Percentiles rank a stretch among this genome's conserved stretches.
These are phyloP conservation scores for Thalassophryne amazonica DNA, from an alignment of 2,797 vertebrate species.

Conservation along the genomic window DNA sequence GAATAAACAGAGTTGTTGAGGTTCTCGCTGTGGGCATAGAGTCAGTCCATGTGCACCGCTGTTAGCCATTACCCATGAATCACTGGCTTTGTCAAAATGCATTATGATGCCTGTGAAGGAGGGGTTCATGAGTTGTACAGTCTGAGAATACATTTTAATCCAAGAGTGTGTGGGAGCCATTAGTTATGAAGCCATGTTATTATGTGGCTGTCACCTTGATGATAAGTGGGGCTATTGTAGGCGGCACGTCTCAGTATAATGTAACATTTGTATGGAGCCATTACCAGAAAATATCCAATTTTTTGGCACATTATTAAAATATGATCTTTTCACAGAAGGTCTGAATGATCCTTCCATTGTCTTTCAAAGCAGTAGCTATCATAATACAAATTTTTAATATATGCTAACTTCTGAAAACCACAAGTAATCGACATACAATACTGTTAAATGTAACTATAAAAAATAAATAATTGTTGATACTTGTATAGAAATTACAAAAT, in stretches of 20 bases:
- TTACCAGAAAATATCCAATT: slow-evolving; percentile 32
- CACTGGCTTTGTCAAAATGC: slow-evolving; percentile 38
- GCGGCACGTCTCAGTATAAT: slow-evolving; percentile 39
- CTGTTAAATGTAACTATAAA: too few relatives aligned
- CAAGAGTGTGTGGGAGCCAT: slow-evolving; percentile 67
- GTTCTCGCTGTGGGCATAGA: slow-evolving; percentile 19
- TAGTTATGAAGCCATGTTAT: slow-evolving; percentile 61
- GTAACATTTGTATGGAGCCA: slow-evolving; percentile 39
- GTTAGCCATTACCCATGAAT: slow-evolving; percentile 41
- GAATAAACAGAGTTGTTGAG: neutral
- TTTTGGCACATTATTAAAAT: slow-evolving; percentile 20
- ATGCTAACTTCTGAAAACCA: too few relatives aligned
- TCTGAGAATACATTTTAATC: slow-evolving; percentile 56
- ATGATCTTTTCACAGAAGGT: slow-evolving; percentile 21
- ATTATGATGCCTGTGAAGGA: slow-evolving; percentile 42
- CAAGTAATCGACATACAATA: too few relatives aligned
- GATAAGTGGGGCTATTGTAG: slow-evolving; percentile 62
- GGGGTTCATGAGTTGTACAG: slow-evolving; percentile 39
- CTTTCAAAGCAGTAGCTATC: neutral
- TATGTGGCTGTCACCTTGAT: slow-evolving; percentile 66
- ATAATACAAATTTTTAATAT: too few relatives aligned
- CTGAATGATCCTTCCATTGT: neutral
- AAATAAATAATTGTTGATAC: too few relatives aligned
- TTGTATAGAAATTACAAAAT: too few relatives aligned
- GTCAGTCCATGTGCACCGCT: slow-evolving; percentile 16